phyloP scores from a whole-genome alignment of 1,140 invertebrate species.

The Adelges cooleyi region DNA sequence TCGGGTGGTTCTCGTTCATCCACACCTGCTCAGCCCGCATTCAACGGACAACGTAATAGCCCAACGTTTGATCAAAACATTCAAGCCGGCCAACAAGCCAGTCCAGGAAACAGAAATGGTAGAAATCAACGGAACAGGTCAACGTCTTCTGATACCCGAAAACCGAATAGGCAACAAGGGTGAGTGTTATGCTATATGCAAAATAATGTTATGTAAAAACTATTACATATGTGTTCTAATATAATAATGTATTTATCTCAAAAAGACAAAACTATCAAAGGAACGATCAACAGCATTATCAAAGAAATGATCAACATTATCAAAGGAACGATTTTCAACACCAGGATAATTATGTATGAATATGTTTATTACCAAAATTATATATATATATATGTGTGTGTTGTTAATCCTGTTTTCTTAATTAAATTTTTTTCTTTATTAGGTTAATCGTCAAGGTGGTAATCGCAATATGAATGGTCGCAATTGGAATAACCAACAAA shows the following conservation, averaged over 20 bases:
- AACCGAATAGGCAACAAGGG: slow-evolving; percentile 21
- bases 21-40: slow-evolving; percentile 21
- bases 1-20: slow-evolving; percentile 27
- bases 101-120: slow-evolving; percentile 4
- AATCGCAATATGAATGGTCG: slow-evolving; percentile 29
- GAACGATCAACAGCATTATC: slow-evolving; percentile 19
- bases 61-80: slow-evolving; percentile 18
- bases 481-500: slow-evolving; percentile 24
- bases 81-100: slow-evolving; percentile 8
- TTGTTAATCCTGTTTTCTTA: too few species aligned
- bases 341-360: not conserved
- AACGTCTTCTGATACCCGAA: slow-evolving; percentile 17
- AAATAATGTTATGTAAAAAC: too few species aligned
- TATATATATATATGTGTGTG: too few species aligned
- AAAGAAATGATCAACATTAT: slow-evolving; percentile 23
- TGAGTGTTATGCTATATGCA: not conserved
- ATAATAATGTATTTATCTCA: not conserved
- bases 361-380: too few species aligned
- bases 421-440: too few species aligned
- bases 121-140: slow-evolving; percentile 15
- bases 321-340: slow-evolving; percentile 27
- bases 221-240: not conserved
- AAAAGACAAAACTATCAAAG: slow-evolving; percentile 26
- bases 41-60: slow-evolving; percentile 12
- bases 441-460: slow-evolving; percentile 12